Evolutionary conservation across 2,888 invertebrate genomes (phyloP).

Genomic region (Coelopa pilipes): DNA sequence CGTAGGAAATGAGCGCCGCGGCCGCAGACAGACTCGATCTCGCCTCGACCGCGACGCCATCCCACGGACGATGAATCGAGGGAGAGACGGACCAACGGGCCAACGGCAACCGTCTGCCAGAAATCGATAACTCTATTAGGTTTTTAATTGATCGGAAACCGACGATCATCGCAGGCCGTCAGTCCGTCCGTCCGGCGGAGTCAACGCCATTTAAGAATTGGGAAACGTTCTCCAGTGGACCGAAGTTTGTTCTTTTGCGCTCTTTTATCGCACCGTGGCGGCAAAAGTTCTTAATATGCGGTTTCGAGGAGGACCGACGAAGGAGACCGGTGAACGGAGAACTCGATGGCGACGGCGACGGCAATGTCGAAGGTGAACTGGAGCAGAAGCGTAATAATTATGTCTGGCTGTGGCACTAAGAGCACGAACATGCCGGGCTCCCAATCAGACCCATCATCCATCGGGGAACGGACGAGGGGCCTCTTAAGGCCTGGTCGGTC

Average conservation of each 20-base stretch:
- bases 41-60: background rate
- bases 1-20: conserved; percentile 22
- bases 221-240: background rate
- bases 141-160: conserved; percentile 38
- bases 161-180: conserved; percentile 31
- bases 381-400: background rate
- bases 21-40: background rate
- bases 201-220: conserved; percentile 11
- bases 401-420: too few relatives aligned
- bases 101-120: conserved; percentile 24
- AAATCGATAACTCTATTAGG: conserved; percentile 37
- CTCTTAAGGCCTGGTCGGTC: too few relatives aligned
- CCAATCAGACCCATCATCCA: too few relatives aligned
- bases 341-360: background rate
- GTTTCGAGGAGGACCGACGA: background rate
- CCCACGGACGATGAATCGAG: background rate
- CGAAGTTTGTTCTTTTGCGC: background rate
- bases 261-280: conserved; percentile 24
- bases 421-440: too few relatives aligned
- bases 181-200: conserved; percentile 1
- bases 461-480: too few relatives aligned
- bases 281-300: conserved; percentile 24
- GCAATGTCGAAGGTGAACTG: background rate
- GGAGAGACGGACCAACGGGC: background rate
- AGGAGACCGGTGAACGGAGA: background rate